Percentiles rank a stretch among this genome's conserved stretches.
These are phyloP conservation scores for Heliconius erato DNA, from an alignment of 2,888 invertebrate species.

Conservation along the genomic window DNA sequence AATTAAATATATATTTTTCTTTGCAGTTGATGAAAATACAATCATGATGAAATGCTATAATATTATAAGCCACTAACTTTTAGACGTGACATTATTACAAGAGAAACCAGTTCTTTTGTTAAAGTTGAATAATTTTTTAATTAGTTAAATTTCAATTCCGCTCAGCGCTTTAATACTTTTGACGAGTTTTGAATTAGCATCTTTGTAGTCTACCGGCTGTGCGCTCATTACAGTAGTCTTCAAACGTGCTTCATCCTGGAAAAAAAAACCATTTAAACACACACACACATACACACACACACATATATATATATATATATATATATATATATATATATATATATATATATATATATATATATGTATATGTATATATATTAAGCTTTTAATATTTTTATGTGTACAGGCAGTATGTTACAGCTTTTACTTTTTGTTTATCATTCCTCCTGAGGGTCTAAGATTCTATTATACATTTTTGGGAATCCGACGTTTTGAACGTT, in stretches of 20 bases:
- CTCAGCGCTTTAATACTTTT: conserved; percentile 88
- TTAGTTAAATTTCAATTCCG: conserved; percentile 81
- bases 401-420: too few relatives aligned
- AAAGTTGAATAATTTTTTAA: background rate
- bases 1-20: background rate
- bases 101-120: conserved; percentile 5
- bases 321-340: too few relatives aligned
- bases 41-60: background rate
- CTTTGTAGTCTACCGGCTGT: conserved; percentile 90
- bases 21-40: background rate
- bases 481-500: too few relatives aligned
- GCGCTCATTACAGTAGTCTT: conserved; percentile 91
- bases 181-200: conserved; percentile 90
- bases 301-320: too few relatives aligned
- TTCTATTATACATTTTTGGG: too few relatives aligned
- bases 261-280: conserved; percentile 52
- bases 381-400: too few relatives aligned
- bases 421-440: too few relatives aligned
- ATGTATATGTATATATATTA: too few relatives aligned
- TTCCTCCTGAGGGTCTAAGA: too few relatives aligned
- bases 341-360: too few relatives aligned
- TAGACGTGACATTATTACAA: conserved; percentile 4
- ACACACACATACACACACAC: too few relatives aligned
- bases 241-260: conserved; percentile 92
- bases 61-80: background rate